A percentile compares a stretch with the other conserved stretches of the same genome.
phyloP scores from a whole-genome alignment of 1,140 invertebrate species.

The Diploscapter pachys region DNA sequence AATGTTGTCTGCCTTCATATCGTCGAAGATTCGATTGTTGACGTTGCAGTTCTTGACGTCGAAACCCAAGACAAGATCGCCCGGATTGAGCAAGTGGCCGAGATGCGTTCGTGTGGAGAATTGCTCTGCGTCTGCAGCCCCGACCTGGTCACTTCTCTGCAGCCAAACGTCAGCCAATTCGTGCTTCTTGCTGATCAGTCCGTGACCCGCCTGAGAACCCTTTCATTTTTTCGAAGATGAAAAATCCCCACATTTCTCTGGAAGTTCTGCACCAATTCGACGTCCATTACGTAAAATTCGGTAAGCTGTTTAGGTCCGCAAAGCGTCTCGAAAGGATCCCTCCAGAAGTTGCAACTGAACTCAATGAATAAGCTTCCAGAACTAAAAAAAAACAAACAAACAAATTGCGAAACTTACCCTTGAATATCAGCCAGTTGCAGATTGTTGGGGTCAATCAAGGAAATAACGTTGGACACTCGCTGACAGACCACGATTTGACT shows the following conservation, averaged over 20 bases:
- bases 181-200: conserved; percentile 79
- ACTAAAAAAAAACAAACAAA: neutral
- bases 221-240: neutral
- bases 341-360: conserved; percentile 76
- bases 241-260: conserved; percentile 35
- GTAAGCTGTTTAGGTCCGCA: conserved; percentile 84
- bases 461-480: conserved; percentile 81
- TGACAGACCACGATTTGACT: conserved; percentile 83
- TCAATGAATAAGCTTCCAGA: conserved; percentile 65
- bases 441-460: conserved; percentile 86
- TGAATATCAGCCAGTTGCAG: conserved; percentile 73
- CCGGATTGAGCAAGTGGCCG: conserved; percentile 84
- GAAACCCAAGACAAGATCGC: conserved; percentile 82
- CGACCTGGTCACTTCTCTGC: conserved; percentile 81
- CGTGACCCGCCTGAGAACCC: conserved; percentile 68
- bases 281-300: conserved; percentile 91
- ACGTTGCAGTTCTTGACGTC: conserved; percentile 52
- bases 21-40: conserved; percentile 52
- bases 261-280: conserved; percentile 73
- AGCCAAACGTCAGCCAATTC: conserved; percentile 88
- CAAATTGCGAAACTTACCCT: conserved; percentile 37
- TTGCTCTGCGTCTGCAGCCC: conserved; percentile 75
- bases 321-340: conserved; percentile 78
- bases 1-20: conserved; percentile 46
- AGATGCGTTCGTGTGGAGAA: conserved; percentile 83